Percentiles rank a stretch among this genome's conserved stretches.
Evolutionary conservation across 2,113 vertebrate genomes (phyloP).

Genomic region (Steatornis caripensis): DNA sequence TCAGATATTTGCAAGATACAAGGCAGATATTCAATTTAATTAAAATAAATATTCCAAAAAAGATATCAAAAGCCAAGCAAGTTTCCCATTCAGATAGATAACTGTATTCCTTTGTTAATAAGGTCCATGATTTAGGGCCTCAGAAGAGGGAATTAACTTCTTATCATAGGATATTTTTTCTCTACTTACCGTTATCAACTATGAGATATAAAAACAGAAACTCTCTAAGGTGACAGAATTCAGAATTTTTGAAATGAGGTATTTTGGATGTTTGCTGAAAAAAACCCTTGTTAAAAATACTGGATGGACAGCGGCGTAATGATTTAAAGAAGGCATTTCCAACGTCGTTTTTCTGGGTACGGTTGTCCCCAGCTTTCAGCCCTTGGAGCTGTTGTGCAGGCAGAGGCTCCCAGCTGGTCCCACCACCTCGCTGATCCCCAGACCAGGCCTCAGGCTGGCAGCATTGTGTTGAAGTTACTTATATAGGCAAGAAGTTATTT

Average conservation of each 20-base stretch:
- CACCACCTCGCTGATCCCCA: neutral
- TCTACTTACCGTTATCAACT: neutral
- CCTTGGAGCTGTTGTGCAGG: neutral
- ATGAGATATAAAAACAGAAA: neutral
- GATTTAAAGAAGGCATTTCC: neutral
- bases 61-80: conserved; percentile 17
- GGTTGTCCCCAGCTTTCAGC: neutral
- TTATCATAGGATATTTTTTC: neutral
- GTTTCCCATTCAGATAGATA: conserved; percentile 12
- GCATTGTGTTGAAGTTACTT: neutral
- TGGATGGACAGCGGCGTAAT: neutral
- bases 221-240: neutral
- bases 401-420: neutral
- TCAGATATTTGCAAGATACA: conserved; percentile 47
- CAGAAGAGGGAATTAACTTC: neutral
- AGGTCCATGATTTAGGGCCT: neutral
- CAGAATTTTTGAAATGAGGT: neutral
- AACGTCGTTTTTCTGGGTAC: neutral
- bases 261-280: neutral
- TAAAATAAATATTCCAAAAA: conserved; percentile 47
- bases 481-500: neutral
- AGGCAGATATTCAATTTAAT: conserved; percentile 50
- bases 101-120: conserved; percentile 17
- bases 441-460: neutral
- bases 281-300: neutral